Conservation (phyloP, 2,797 vertebrate genomes). For the Silurus aristotelis region DNA sequence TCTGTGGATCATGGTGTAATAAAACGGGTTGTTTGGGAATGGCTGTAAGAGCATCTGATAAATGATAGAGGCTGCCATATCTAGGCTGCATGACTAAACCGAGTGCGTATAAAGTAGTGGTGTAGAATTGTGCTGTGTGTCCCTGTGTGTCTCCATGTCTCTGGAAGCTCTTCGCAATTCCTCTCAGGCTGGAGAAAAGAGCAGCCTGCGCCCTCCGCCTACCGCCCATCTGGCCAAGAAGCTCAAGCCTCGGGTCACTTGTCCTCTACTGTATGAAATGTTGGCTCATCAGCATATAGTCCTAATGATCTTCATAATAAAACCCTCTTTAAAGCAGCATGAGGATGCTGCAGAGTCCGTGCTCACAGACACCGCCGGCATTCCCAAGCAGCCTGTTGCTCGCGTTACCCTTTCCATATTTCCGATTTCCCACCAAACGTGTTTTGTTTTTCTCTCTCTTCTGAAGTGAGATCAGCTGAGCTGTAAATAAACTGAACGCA, state of each 20-base stretch:
- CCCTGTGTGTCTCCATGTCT: background rate
- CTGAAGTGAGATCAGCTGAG: background rate
- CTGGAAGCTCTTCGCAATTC: conserved; percentile 10
- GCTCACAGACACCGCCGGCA: background rate
- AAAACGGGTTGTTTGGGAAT: background rate
- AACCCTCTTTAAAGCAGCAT: background rate
- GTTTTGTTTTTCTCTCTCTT: background rate
- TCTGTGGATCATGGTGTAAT: background rate
- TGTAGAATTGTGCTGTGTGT: background rate
- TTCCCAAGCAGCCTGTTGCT: background rate
- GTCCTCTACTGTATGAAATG: conserved; percentile 30
- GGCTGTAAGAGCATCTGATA: background rate
- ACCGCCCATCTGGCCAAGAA: conserved; percentile 49
- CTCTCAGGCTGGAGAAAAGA: conserved; percentile 49
- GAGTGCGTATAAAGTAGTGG: background rate
- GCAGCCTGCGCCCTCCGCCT: conserved; percentile 52
- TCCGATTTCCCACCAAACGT: background rate
- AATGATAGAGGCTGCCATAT: background rate
- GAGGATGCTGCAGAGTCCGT: background rate
- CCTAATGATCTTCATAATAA: conserved; percentile 28
- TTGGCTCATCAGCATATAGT: conserved; percentile 26
- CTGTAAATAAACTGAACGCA: background rate
- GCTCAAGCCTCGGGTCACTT: conserved; percentile 31
- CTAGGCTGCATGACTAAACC: background rate
- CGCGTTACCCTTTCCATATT: background rate